Base-by-base conservation (phyloP, 2,113 vertebrate species). In the Takifugu flavidus region DNA sequence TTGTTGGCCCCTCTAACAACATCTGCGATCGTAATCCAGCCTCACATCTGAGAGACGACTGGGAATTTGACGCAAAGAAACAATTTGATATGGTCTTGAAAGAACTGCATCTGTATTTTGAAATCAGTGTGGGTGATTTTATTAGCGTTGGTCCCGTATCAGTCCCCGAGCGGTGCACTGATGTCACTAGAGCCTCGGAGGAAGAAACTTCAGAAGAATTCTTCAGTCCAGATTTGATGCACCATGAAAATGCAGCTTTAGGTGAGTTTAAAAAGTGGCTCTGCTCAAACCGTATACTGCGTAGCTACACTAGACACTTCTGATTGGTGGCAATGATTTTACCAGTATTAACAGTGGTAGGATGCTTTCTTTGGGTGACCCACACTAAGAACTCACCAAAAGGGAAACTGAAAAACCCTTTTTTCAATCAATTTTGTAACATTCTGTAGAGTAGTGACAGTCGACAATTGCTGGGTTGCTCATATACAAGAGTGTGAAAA, bases 51-150 rank as follows among this genome's bases (percentile, higher is more conserved):
- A 80, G 73, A 56, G 59, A 54, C 59, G 56, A 52, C 49, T 65
- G 73, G 0, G 55, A 89, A 78, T 92, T 92, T 79, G 90, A 92
- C 73, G 86, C 93, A 88, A 94, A 92, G 68, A 84, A 82, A 49
- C 77, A 90, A 66, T 95, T 94, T 59, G 86, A 93, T 88, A 74
- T 87, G 68, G 94, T 96, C 26, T 62, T 96, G 59, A 85, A 91
- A 81, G 93, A 95, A 77, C 87, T 95, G 71, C 72, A 0, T 25
- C 76, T 91, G 74, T 95, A 91, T 87, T 92, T 94, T 71, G 84
- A 92, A 64, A 93, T 94, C 80, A 91, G 89, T 34, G 43, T 13
- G 27, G 59, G 3, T 26, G 77, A 82, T 10, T 62, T 70, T 20
- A 39, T 45, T 20, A 45, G 57, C 1, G 14, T 55, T 52, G 47